Conservation (phyloP, 2,888 invertebrate genomes). For the Epinotia demarniana region DNA sequence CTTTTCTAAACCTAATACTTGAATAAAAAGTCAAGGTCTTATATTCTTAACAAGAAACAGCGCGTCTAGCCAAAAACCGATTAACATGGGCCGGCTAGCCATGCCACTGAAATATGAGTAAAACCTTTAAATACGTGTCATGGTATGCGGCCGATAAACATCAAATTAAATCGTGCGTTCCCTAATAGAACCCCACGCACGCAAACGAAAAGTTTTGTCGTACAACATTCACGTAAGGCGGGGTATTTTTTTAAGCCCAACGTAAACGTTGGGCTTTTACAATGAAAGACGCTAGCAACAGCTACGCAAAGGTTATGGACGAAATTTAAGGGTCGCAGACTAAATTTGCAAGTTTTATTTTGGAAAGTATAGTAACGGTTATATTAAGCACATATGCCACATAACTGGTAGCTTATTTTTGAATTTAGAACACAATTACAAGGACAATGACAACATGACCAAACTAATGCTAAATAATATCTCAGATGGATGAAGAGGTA, state of each 20-base stretch:
- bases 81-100: constrained; percentile 30
- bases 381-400: no score
- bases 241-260: constrained; percentile 20
- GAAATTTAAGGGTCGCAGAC: background rate
- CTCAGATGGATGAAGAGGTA: no score
- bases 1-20: no score
- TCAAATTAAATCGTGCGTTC: constrained; percentile 44
- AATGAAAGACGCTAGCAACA: background rate
- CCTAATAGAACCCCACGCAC: constrained; percentile 36
- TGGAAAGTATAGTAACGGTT: no score
- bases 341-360: background rate
- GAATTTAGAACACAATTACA: no score
- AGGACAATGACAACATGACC: no score
- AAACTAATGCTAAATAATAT: no score
- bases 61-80: constrained; percentile 32
- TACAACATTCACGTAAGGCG: constrained; percentile 18
- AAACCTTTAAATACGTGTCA: constrained; percentile 43
- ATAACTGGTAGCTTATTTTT: no score
- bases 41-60: background rate
- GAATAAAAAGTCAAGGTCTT: background rate
- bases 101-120: constrained; percentile 40
- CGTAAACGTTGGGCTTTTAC: constrained; percentile 3
- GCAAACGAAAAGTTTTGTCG: constrained; percentile 10
- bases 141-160: constrained; percentile 38
- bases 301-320: constrained; percentile 13